Evolutionary conservation across 2,113 vertebrate species (phyloP).

Genomic region (Hippocampus comes): DNA sequence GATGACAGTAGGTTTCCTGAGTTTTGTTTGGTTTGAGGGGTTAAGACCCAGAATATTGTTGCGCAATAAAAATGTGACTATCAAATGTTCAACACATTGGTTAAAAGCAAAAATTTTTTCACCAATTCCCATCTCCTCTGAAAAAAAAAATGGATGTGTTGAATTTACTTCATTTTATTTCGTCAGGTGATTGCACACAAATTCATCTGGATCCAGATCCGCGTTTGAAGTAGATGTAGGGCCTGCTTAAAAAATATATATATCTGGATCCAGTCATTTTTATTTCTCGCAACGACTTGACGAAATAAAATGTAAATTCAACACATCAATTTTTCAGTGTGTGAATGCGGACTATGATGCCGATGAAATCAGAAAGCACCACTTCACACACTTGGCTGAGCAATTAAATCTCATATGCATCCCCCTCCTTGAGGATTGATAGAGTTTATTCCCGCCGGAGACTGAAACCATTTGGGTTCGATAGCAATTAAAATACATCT

Average conservation of each 20-base stretch:
- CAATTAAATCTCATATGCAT: slow-evolving; percentile 49
- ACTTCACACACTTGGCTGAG: slow-evolving; percentile 98
- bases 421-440: not conserved
- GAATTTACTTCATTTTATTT: too few relatives aligned
- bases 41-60: slow-evolving; percentile 87
- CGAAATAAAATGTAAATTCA: too few relatives aligned
- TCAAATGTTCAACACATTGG: slow-evolving; percentile 82
- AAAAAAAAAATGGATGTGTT: too few relatives aligned
- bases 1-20: slow-evolving; percentile 98
- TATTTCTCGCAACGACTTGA: too few relatives aligned
- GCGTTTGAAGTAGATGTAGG: too few relatives aligned
- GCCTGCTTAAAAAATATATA: too few relatives aligned
- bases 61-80: slow-evolving; percentile 80
- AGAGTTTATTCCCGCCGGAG: slow-evolving; percentile 77
- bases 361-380: slow-evolving; percentile 90
- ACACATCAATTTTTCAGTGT: slow-evolving; percentile 18
- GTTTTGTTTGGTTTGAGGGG: slow-evolving; percentile 82
- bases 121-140: slow-evolving; percentile 78
- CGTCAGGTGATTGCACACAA: too few relatives aligned
- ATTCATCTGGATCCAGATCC: too few relatives aligned
- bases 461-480: not conserved
- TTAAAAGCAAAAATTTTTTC: slow-evolving; percentile 93
- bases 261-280: too few relatives aligned
- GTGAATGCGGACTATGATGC: slow-evolving; percentile 93
- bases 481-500: not conserved